These are phyloP conservation scores for Chaetogeoica ovagalla DNA, from an alignment of 2,888 invertebrate genomes.

Conservation along the genomic window DNA sequence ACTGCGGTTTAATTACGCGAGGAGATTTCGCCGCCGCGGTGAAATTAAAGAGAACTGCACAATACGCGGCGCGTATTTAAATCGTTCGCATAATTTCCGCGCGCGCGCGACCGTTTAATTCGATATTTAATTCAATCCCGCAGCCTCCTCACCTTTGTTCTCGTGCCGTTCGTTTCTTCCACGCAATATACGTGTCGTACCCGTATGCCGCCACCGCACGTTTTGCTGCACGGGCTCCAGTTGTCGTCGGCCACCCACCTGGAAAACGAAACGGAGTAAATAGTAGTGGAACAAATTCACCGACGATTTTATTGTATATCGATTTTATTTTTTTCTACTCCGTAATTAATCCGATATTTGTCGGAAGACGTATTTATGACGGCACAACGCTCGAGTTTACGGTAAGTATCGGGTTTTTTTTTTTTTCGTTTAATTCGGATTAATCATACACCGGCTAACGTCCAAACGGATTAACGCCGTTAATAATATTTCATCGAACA, in stretches of 20 bases:
- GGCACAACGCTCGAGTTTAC: no score
- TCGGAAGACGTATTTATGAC: no score
- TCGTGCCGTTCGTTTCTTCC: conserved; percentile 78
- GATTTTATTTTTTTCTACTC: no score
- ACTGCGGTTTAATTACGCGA: no score
- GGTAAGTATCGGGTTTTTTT: no score
- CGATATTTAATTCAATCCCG: conserved; percentile 57
- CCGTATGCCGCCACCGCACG: conserved; percentile 83
- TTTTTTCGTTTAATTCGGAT: no score
- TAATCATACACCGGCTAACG: no score
- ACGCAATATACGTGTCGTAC: conserved; percentile 83
- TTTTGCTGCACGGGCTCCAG: conserved; percentile 84
- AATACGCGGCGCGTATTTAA: no score
- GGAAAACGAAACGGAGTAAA: not conserved
- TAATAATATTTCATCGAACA: no score
- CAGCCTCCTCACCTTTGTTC: conserved; percentile 67
- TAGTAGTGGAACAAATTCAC: no score
- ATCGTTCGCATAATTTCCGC: not conserved
- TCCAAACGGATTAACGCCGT: no score
- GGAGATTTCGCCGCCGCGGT: not conserved
- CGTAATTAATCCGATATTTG: no score
- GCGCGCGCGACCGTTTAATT: conserved; percentile 27
- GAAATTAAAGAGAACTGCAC: conserved; percentile 10
- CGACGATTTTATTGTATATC: not conserved
- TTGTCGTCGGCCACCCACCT: conserved; percentile 89